A percentile compares a stretch with the other conserved stretches of the same genome.
Evolutionary conservation across 2,113 vertebrate genomes (phyloP).

Genomic region (Mesembrinibis cayennensis): DNA sequence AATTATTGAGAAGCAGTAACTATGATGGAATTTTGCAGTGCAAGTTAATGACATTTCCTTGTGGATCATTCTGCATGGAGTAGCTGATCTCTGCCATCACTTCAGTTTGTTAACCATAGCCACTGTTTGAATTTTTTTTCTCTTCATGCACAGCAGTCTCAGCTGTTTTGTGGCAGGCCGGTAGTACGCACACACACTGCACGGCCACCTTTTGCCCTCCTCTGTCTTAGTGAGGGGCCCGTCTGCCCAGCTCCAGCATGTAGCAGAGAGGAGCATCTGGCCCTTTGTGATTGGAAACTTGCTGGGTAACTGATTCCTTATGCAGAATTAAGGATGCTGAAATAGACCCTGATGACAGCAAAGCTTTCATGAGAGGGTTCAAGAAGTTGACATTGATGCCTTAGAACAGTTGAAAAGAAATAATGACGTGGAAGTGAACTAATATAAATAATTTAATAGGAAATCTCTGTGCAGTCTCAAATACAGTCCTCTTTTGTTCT

Average conservation of each 20-base stretch:
- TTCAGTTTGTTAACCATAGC: background rate
- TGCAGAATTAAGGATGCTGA: constrained; percentile 61
- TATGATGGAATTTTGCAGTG: background rate
- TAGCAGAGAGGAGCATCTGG: constrained; percentile 61
- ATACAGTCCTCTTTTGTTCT: constrained; percentile 55
- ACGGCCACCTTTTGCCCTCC: constrained; percentile 39
- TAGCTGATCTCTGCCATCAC: background rate
- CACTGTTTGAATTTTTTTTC: background rate
- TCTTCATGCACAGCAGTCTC: background rate
- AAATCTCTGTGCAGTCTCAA: constrained; percentile 36
- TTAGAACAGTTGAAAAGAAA: constrained; percentile 56
- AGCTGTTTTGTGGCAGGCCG: constrained; percentile 4
- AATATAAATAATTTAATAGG: constrained; percentile 69
- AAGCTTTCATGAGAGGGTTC: constrained; percentile 51
- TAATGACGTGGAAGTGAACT: constrained; percentile 55
- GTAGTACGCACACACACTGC: background rate
- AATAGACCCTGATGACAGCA: constrained; percentile 54
- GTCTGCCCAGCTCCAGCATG: constrained; percentile 32
- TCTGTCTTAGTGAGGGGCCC: constrained; percentile 44
- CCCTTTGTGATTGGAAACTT: constrained; percentile 65
- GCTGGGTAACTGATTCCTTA: constrained; percentile 55
- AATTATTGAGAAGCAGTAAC: background rate
- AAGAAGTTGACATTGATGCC: constrained; percentile 54
- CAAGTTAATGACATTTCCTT: background rate
- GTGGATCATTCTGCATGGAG: background rate